Conservation (phyloP, 2,113 vertebrate genomes). For the Natator depressus region DNA sequence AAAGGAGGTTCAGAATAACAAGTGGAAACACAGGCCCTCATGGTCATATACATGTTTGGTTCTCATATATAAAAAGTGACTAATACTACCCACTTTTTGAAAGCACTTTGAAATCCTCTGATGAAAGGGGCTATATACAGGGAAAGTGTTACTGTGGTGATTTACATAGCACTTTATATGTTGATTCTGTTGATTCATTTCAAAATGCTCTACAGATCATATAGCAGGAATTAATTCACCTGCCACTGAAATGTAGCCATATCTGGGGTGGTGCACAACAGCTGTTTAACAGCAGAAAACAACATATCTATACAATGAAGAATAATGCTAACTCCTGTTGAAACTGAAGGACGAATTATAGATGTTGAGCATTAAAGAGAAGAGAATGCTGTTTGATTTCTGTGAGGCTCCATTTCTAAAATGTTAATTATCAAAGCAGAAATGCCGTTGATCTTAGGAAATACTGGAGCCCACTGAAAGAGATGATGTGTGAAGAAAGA, state of each 20-base stretch:
- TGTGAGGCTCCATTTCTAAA: not conserved
- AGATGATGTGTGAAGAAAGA: not conserved
- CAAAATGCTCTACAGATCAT: not conserved
- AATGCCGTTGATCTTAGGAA: not conserved
- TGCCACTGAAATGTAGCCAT: not conserved
- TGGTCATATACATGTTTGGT: not conserved
- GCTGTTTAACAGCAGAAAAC: not conserved
- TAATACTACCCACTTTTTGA: not conserved
- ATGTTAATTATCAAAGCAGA: not conserved
- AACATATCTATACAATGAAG: not conserved
- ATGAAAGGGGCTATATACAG: not conserved
- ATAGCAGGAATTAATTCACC: not conserved
- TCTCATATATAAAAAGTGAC: not conserved
- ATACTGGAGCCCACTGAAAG: not conserved
- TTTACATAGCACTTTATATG: not conserved
- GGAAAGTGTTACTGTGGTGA: not conserved
- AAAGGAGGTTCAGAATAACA: not conserved
- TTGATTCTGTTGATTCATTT: not conserved
- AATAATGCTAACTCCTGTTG: not conserved
- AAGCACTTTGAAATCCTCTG: not conserved
- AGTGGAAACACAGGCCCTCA: not conserved
- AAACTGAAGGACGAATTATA: not conserved
- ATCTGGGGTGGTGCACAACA: not conserved
- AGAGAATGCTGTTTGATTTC: not conserved
- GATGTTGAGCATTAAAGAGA: not conserved